Conservation (phyloP, 2,113 vertebrate species). For the Canis aureus region DNA sequence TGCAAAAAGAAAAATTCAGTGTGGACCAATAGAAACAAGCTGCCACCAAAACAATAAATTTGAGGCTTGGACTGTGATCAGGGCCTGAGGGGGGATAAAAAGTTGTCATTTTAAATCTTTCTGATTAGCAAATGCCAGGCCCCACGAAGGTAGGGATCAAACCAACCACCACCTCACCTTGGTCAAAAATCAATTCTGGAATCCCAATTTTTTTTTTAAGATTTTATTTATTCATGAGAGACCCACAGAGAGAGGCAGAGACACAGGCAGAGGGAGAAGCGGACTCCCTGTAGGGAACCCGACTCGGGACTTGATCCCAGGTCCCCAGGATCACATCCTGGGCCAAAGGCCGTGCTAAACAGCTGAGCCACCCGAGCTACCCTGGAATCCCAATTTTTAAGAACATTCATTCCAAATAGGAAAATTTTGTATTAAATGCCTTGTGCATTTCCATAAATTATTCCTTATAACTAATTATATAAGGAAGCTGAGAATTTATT, state of each 20-base stretch:
- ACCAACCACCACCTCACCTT: not conserved
- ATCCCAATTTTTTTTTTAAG: not conserved
- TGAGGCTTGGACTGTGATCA: not conserved
- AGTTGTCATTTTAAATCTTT: not conserved
- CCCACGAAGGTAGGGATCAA: not conserved
- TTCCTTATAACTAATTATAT: not conserved
- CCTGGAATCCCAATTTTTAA: not conserved
- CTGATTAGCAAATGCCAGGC: not conserved
- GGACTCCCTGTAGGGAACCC: too few species aligned
- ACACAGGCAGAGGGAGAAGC: too few species aligned
- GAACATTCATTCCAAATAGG: not conserved
- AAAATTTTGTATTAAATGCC: not conserved
- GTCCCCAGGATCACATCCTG: too few species aligned
- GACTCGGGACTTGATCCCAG: too few species aligned
- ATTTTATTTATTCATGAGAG: too few species aligned
- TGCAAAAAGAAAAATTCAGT: not conserved
- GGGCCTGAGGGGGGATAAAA: not conserved
- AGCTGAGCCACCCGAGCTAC: too few species aligned
- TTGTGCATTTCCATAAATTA: not conserved
- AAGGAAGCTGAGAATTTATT: not conserved
- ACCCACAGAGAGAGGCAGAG: too few species aligned
- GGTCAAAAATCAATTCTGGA: not conserved
- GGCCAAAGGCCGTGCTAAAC: too few species aligned
- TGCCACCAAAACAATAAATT: not conserved
- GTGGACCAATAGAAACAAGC: not conserved